Evolutionary conservation across 2,113 vertebrate genomes (phyloP).

Genomic region (Oryzias melastigma): DNA sequence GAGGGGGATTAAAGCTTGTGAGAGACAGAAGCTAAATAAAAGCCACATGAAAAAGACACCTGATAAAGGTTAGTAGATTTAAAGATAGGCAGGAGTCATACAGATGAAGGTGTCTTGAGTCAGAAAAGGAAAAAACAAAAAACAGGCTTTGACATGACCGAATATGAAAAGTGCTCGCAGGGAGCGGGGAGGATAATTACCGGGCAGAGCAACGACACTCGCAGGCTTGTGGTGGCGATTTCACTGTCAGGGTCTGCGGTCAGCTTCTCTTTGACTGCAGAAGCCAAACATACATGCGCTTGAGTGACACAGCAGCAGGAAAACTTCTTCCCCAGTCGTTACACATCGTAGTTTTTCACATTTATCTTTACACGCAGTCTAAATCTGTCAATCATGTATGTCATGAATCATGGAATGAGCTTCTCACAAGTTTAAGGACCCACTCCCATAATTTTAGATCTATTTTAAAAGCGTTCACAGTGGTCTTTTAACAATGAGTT

Average conservation of each 20-base stretch:
- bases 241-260: slow-evolving; percentile 99
- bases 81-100: slow-evolving; percentile 2
- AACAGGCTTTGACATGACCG: slow-evolving; percentile 26
- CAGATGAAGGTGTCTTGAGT: slow-evolving; percentile 6
- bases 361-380: too few species aligned
- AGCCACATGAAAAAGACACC: slow-evolving; percentile 26
- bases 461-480: too few species aligned
- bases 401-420: too few species aligned
- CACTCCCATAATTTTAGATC: too few species aligned
- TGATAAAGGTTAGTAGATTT: slow-evolving; percentile 9
- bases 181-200: slow-evolving; percentile 74
- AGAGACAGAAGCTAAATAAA: slow-evolving; percentile 35
- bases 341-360: too few species aligned
- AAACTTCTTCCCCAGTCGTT: neutral
- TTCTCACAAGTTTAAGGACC: too few species aligned
- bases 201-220: slow-evolving; percentile 97
- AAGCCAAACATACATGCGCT: slow-evolving; percentile 4
- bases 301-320: neutral
- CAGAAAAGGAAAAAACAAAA: slow-evolving; percentile 7
- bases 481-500: too few species aligned
- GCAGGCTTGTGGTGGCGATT: slow-evolving; percentile 97
- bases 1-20: slow-evolving; percentile 4
- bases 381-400: too few species aligned
- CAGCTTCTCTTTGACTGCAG: slow-evolving; percentile 96
- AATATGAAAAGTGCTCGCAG: slow-evolving; percentile 4